These are phyloP conservation scores for Cynopterus sphinx DNA, from an alignment of 2,797 vertebrate species.

Conservation along the genomic window DNA sequence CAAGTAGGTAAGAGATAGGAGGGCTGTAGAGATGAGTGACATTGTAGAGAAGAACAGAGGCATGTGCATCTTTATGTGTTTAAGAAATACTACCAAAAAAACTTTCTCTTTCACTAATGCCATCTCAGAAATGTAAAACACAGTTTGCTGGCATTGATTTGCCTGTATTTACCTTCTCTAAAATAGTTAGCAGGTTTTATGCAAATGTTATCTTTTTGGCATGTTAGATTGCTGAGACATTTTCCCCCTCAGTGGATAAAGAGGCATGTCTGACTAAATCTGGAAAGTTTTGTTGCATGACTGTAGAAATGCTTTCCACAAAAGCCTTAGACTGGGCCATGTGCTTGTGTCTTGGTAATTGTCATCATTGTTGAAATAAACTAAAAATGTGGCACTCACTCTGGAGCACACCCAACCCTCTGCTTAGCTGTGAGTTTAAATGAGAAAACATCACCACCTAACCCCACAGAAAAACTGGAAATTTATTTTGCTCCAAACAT, in stretches of 20 bases:
- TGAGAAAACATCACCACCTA: background rate
- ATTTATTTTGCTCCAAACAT: slow-evolving; percentile 32
- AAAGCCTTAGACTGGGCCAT: slow-evolving; percentile 18
- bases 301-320: background rate
- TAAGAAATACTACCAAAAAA: background rate
- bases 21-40: background rate
- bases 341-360: slow-evolving; percentile 43
- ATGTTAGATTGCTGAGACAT: background rate
- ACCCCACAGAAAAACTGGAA: background rate
- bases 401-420: slow-evolving; percentile 22
- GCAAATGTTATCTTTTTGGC: background rate
- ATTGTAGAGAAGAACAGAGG: background rate
- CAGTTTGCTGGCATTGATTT: background rate
- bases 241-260: background rate
- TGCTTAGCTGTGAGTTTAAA: slow-evolving; percentile 4
- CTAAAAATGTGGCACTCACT: background rate
- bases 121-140: background rate
- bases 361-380: slow-evolving; percentile 33
- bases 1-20: background rate
- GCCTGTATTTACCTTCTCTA: slow-evolving; percentile 7
- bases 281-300: slow-evolving; percentile 10
- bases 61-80: background rate
- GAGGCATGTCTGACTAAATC: background rate
- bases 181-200: background rate
- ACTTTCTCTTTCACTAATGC: background rate